Base-by-base conservation (phyloP, 2,888 invertebrate species). In the Drosophila mayaguana region DNA sequence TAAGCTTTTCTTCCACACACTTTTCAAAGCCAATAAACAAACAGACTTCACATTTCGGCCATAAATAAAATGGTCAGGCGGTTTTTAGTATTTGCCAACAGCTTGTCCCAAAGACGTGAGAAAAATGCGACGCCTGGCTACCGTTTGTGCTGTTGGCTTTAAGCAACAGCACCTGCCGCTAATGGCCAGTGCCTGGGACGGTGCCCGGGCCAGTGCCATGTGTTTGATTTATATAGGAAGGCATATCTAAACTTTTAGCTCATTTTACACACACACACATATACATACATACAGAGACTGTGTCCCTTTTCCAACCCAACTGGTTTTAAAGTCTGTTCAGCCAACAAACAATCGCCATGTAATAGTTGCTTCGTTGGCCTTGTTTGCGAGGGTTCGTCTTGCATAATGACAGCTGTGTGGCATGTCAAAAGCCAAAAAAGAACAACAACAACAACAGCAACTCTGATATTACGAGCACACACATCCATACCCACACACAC, bases 321-420 rank as follows among this genome's bases (percentile, higher is more conserved):
- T 56, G 57, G 25, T n/a, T 14, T 16, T 34, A 50, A 59, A 63
- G 71, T 50, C 64, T 69, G 63, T 51, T 65, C 46, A 32, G 36
- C 63, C 42, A 56, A 56, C 64, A 68, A 71, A 85, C 73, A 78
- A 75, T 75, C 63, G 75, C 63, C 88, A 53, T 79, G 69, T 76
- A 75, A 81, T 75, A 81, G 77, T 81, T 77, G 71, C 72, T 79
- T 76, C 75, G 74, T 71, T 65, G 68, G 66, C 66, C 67, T 64
- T 59, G 51, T 74, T 80, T 81, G 63, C 63, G 34, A 40, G 43
- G 60, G 50, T 32, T 74, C 57, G 63, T 56, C 70, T 62, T 77
- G 77, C 75, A 81, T 86, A 88, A 83, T 83, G 83, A 81, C 88
- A 82, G 77, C 75, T 81, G 78, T 86, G 78, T 79, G 81, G 78